These are phyloP conservation scores for Xestobium rufovillosum DNA, from an alignment of 2,888 invertebrate genomes.

Conservation along the genomic window DNA sequence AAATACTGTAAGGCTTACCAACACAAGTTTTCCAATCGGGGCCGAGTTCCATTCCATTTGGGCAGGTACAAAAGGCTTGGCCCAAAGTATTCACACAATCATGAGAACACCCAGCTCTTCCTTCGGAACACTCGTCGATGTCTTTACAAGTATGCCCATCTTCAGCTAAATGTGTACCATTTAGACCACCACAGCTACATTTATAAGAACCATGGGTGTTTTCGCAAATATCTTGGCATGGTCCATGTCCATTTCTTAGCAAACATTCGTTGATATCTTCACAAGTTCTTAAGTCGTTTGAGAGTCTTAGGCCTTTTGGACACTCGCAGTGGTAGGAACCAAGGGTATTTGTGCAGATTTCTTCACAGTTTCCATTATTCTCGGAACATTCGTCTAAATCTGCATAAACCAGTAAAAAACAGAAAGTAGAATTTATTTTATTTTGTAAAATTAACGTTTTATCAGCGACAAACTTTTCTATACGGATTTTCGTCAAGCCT, in stretches of 20 bases:
- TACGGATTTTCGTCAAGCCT: too few relatives aligned
- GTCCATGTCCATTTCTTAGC: conserved; percentile 56
- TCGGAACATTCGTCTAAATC: conserved; percentile 53
- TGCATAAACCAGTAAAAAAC: too few relatives aligned
- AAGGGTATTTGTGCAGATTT: conserved; percentile 49
- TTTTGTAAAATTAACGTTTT: too few relatives aligned
- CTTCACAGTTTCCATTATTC: conserved; percentile 49
- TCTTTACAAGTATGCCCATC: conserved; percentile 50
- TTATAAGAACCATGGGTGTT: conserved; percentile 53
- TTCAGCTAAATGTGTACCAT: conserved; percentile 49
- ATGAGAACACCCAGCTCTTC: conserved; percentile 38
- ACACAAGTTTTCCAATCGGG: conserved; percentile 36
- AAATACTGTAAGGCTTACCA: conserved; percentile 24
- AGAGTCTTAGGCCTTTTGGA: conserved; percentile 45
- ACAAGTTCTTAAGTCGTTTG: conserved; percentile 29
- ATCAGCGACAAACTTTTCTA: too few relatives aligned
- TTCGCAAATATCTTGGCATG: conserved; percentile 55
- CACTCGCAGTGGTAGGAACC: conserved; percentile 53
- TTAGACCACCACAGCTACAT: conserved; percentile 50
- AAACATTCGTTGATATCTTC: conserved; percentile 57
- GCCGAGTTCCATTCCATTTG: conserved; percentile 34
- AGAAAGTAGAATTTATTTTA: too few relatives aligned
- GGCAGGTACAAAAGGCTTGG: conserved; percentile 36
- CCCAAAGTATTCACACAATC: conserved; percentile 50
- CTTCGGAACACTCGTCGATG: conserved; percentile 25